Evolutionary conservation across 2,888 invertebrate species (phyloP), one percentile per base, ranked within the genome.

Genomic region (Brassicogethes aeneus): DNA sequence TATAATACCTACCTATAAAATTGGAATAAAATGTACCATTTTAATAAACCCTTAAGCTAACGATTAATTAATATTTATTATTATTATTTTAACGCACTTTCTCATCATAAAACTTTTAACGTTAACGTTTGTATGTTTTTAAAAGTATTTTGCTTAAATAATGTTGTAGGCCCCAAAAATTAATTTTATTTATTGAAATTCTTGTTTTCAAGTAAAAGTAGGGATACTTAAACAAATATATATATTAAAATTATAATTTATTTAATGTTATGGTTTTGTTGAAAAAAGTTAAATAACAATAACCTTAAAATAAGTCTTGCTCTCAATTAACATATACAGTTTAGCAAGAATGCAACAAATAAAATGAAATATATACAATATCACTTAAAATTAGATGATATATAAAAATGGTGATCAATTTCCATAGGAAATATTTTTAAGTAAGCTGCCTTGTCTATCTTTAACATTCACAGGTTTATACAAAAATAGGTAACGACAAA

Each of bases 281-380:
- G 44, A 48, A 51, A 47, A 45, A 48, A 45, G 46, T 52, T 50
- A 48, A 51, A 52, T 48, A 50, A 51, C 50, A 51, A 46, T 44
- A 45, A 46, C 42, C 50, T 51, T 51, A 51, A 37, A 38, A 43
- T 44, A 47, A 48, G 43, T 49, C 46, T 46, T 49, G 48, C 41
- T 45, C 42, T 45, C 43, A 46, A 39, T 44, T 10, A 44, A 31
- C 37, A 39, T 50, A 37, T 46, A 48, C 45, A 47, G 32, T 42
- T 15, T 32, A 47, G 49, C 51, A 49, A 51, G 46, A 42, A 46
- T 42, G 23, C 23, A 44, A 44, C 34, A 46, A 43, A 45, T 43
- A 43, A 44, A 44, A 44, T 40, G 38, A 36, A 41, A 47, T 52
- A 46, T 44, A 34, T 46, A 46, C 43, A 43, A 40, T 41, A 16